Base-by-base conservation (phyloP, 1,140 invertebrate genomes). In the Drosophila sp. region DNA sequence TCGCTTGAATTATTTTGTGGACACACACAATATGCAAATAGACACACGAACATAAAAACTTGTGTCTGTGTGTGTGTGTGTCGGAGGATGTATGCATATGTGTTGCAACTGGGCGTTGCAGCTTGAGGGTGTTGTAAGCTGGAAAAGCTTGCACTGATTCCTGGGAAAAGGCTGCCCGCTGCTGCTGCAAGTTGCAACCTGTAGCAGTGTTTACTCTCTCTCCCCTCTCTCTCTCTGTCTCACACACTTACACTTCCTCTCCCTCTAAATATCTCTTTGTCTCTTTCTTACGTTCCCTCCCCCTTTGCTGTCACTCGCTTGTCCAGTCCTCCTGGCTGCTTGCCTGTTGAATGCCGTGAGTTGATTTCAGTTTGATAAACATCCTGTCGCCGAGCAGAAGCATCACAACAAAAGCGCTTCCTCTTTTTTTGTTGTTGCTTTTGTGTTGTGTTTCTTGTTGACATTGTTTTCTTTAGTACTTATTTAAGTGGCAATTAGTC, bases 371-470 rank as follows among this genome's bases (percentile, higher is more conserved):
- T 89, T 79, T 73, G 73, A 89, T 89, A 83, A 89, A 82, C 83
- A 80, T 79, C 80, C 84, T 89, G 80, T 64, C 83, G 70, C 57
- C 70, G 83, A 75, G 76, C 79, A 89, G 83, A 80, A 89, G 84
- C 80, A 66, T 46, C 59, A 50, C 53, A 18, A 40, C 36, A 50
- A 43, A 71, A 71, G 66, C 75, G 46, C 32, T 57, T 18, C 43
- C 36, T 16, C 21, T 29, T 34, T 36, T 45, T 57, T 45, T 27
- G 41, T 4, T 40, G 18, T 16, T 48, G 11, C 45, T 50, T 66
- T 57, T 16, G 18, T 70, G 29, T 64, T 67, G 13, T 21, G 38
- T 40, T 62, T 40, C 16, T 13, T 43, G 41, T 5, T 16, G 16
- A 18, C 16, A 7, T 7, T 4, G 14, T 18, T 53, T 51, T 4